A percentile compares a stretch with the other conserved stretches of the same genome.
These are phyloP conservation scores for Acleris literana DNA, from an alignment of 2,888 invertebrate species.

Conservation along the genomic window DNA sequence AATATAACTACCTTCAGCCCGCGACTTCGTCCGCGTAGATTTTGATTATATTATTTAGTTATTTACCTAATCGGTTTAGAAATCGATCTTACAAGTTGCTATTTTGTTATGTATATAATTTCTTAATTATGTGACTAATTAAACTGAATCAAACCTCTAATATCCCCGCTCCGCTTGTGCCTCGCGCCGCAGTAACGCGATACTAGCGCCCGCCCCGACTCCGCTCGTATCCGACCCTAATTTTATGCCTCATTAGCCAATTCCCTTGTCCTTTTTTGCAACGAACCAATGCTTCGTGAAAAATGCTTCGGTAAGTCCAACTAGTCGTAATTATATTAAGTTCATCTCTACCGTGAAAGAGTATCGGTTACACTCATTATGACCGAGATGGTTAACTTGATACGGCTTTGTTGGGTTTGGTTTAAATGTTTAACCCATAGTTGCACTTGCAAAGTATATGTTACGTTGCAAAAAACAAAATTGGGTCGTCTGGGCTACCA, in stretches of 20 bases:
- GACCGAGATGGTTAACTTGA: constrained; percentile 44
- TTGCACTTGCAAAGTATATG: constrained; percentile 26
- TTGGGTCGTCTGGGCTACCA: neutral
- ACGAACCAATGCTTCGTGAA: constrained; percentile 60
- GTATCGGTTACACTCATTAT: constrained; percentile 68
- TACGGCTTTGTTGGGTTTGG: constrained; percentile 37
- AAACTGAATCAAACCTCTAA: neutral
- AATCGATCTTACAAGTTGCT: too few species aligned
- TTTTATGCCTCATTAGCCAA: constrained; percentile 78
- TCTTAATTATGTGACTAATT: too few species aligned
- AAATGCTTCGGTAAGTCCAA: constrained; percentile 39
- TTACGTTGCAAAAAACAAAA: constrained; percentile 7
- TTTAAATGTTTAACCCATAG: constrained; percentile 17
- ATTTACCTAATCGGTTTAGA: too few species aligned
- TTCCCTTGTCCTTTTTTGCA: constrained; percentile 72
- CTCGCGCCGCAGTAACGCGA: constrained; percentile 58
- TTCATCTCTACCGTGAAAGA: constrained; percentile 58
- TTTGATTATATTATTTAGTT: too few species aligned
- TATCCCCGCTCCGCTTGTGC: neutral
- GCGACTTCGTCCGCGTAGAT: too few species aligned
- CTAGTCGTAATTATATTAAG: constrained; percentile 53
- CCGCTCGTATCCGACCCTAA: constrained; percentile 70
- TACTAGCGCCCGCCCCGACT: constrained; percentile 55
- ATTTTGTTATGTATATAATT: too few species aligned
- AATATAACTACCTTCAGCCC: too few species aligned